phyloP scores from a whole-genome alignment of 2,797 vertebrate species.

The Avahi laniger region DNA sequence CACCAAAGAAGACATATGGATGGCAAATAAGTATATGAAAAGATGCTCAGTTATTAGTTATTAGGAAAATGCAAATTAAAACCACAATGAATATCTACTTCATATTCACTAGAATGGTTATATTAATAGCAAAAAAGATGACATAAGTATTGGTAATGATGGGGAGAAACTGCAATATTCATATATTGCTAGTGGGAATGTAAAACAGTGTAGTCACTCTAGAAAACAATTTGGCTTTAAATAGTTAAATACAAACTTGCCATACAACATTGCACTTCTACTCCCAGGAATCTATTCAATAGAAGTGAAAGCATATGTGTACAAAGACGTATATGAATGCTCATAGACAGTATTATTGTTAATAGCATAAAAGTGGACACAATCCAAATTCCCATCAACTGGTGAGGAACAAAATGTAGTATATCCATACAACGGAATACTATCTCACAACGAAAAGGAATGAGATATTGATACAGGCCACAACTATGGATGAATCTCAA shows the following conservation, averaged over 20 bases:
- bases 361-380: neutral
- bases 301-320: neutral
- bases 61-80: neutral
- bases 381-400: neutral
- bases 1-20: neutral
- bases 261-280: neutral
- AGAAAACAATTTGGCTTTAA: neutral
- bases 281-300: neutral
- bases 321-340: neutral
- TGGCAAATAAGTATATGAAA: neutral
- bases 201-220: neutral
- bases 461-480: neutral
- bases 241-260: neutral
- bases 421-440: neutral
- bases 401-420: neutral
- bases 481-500: neutral
- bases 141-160: neutral
- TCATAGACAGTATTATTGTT: neutral
- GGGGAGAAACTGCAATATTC: neutral
- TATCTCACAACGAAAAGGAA: neutral
- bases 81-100: neutral
- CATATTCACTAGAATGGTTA: neutral
- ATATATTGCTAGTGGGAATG: neutral
- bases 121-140: neutral
- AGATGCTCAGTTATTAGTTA: neutral